These are phyloP conservation scores for Pleuronectes platessa DNA, from an alignment of 2,113 vertebrate genomes.

Conservation along the genomic window DNA sequence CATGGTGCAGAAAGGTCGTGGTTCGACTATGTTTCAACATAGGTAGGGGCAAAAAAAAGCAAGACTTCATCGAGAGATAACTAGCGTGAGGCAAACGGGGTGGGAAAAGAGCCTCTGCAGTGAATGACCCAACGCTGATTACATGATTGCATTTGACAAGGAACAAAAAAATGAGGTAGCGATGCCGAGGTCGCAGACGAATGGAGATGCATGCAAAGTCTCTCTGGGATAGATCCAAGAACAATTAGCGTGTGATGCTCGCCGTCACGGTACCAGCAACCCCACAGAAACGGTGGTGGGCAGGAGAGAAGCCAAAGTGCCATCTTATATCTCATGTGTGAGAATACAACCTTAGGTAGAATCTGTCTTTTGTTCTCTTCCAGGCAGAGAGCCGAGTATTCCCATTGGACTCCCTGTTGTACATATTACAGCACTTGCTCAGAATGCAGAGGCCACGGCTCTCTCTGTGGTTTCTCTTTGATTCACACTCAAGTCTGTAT, in stretches of 20 bases:
- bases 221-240: slow-evolving; percentile 34
- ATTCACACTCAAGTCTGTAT: slow-evolving; percentile 28
- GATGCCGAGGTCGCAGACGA: slow-evolving; percentile 7
- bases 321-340: slow-evolving; percentile 39
- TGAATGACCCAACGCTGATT: slow-evolving; percentile 20
- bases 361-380: slow-evolving; percentile 60
- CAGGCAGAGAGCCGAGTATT: slow-evolving; percentile 51
- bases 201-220: slow-evolving; percentile 26
- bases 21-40: slow-evolving; percentile 56
- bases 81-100: slow-evolving; percentile 25
- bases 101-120: background rate
- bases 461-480: slow-evolving; percentile 34
- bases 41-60: slow-evolving; percentile 39
- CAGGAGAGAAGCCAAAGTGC: slow-evolving; percentile 25
- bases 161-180: slow-evolving; percentile 20
- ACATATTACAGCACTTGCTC: slow-evolving; percentile 44
- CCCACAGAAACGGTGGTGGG: slow-evolving; percentile 36
- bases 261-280: slow-evolving; percentile 8
- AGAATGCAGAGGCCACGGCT: slow-evolving; percentile 23
- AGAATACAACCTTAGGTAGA: slow-evolving; percentile 45
- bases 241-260: slow-evolving; percentile 50
- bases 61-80: slow-evolving; percentile 47
- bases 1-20: slow-evolving; percentile 40
- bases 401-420: slow-evolving; percentile 35
- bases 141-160: slow-evolving; percentile 38